These are phyloP conservation scores for Cryptosula pallasiana DNA, from an alignment of 2,888 invertebrate species.

Conservation along the genomic window DNA sequence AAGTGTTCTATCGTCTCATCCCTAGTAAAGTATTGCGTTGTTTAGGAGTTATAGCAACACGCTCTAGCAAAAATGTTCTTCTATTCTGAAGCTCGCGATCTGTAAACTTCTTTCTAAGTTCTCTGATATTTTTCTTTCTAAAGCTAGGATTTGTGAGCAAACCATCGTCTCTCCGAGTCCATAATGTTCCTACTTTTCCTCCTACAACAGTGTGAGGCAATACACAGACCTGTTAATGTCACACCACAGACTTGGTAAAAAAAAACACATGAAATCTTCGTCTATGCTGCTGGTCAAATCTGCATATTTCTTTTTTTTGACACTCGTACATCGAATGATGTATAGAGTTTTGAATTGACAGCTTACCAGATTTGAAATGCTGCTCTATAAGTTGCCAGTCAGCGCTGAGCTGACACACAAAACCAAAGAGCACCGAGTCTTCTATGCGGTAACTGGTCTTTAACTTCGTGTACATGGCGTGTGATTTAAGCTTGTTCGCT, in stretches of 20 bases:
- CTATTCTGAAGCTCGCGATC: neutral
- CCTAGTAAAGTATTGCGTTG: neutral
- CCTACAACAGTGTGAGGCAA: neutral
- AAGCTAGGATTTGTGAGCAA: neutral
- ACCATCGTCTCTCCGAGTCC: neutral
- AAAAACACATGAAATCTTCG: too few species aligned
- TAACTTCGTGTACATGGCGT: neutral
- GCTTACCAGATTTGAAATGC: slow-evolving; percentile 8
- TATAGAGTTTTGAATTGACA: too few species aligned
- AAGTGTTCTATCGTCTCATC: too few species aligned
- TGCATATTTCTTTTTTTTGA: too few species aligned
- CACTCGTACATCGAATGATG: too few species aligned
- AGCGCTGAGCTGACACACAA: neutral
- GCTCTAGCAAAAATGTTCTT: neutral
- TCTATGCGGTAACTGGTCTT: neutral
- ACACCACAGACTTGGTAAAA: too few species aligned
- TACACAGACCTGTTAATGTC: too few species aligned
- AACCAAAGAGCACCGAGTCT: neutral
- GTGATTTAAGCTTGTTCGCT: neutral
- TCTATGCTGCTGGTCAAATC: too few species aligned
- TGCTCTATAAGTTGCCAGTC: slow-evolving; percentile 19
- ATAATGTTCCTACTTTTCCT: neutral
- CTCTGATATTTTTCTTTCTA: neutral
- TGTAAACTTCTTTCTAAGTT: neutral
- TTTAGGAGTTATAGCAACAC: neutral